Conservation (phyloP, 2,113 vertebrate genomes). For the Erythrocercus mccallii region DNA sequence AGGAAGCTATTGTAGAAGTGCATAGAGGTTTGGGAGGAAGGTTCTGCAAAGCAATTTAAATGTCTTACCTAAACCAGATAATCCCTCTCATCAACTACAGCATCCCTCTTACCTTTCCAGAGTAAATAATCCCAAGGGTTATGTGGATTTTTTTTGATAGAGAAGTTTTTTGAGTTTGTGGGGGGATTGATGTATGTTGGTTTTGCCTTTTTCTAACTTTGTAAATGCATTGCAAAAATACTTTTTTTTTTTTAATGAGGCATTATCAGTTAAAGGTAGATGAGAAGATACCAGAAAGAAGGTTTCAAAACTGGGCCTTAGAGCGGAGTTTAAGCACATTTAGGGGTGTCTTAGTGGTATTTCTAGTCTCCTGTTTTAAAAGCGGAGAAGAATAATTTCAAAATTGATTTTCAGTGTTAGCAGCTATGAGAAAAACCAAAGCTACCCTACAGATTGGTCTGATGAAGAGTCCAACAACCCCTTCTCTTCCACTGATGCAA, state of each 20-base stretch:
- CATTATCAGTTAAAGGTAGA: not conserved
- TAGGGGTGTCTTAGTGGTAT: not conserved
- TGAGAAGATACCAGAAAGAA: not conserved
- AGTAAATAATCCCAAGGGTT: not conserved
- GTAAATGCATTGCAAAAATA: not conserved
- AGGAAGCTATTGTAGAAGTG: not conserved
- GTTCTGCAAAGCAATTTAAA: not conserved
- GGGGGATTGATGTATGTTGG: not conserved
- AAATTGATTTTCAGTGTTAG: constrained; percentile 72
- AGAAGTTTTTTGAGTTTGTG: not conserved
- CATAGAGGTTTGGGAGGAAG: not conserved
- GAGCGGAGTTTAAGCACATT: not conserved
- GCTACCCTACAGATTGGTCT: constrained; percentile 83
- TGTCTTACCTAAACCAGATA: not conserved
- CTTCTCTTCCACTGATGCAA: constrained; percentile 82
- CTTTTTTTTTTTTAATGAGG: not conserved
- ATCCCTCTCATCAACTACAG: not conserved
- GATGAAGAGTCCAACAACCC: constrained; percentile 92
- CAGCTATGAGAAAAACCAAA: constrained; percentile 84
- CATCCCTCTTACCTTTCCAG: not conserved
- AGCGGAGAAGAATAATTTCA: not conserved
- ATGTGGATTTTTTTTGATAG: not conserved
- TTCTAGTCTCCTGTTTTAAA: not conserved
- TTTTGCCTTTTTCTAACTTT: not conserved
- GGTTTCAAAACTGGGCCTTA: not conserved